Evolutionary conservation across 2,888 invertebrate species (phyloP).

Genomic region (Dasypogon diadema): DNA sequence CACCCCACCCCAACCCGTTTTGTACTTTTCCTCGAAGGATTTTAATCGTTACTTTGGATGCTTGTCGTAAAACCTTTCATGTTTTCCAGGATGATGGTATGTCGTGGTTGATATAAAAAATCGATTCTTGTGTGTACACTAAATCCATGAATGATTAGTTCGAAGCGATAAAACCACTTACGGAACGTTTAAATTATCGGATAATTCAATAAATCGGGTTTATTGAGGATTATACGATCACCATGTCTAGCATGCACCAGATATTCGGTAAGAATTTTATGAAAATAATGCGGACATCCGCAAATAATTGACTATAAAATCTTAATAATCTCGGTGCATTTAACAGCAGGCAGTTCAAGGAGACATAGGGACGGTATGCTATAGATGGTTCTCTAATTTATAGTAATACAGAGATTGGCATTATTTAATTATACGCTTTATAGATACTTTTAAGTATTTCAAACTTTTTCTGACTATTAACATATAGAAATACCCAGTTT

Average conservation of each 20-base stretch:
- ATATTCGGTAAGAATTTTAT: not conserved
- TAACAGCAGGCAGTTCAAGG: too few relatives aligned
- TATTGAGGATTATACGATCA: conserved; percentile 12
- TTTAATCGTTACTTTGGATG: conserved; percentile 19
- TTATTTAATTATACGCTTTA: too few relatives aligned
- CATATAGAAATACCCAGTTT: too few relatives aligned
- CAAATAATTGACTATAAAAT: not conserved
- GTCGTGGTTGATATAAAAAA: conserved; percentile 18
- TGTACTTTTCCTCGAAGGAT: not conserved
- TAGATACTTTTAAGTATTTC: too few relatives aligned
- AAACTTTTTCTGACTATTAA: too few relatives aligned
- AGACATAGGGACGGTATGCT: too few relatives aligned
- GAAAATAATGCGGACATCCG: not conserved
- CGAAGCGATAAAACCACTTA: conserved; percentile 13
- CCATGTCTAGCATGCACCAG: not conserved
- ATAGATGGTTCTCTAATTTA: too few relatives aligned
- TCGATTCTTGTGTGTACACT: conserved; percentile 2
- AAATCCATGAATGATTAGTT: conserved; percentile 28
- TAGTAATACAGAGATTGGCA: too few relatives aligned
- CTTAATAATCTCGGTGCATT: not conserved
- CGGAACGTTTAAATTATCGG: conserved; percentile 18
- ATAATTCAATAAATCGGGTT: conserved; percentile 21
- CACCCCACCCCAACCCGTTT: too few relatives aligned
- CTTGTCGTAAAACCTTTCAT: conserved; percentile 16
- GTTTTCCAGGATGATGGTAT: conserved; percentile 4